Conservation (phyloP, 2,113 vertebrate genomes). For the Boleophthalmus pectinirostris region DNA sequence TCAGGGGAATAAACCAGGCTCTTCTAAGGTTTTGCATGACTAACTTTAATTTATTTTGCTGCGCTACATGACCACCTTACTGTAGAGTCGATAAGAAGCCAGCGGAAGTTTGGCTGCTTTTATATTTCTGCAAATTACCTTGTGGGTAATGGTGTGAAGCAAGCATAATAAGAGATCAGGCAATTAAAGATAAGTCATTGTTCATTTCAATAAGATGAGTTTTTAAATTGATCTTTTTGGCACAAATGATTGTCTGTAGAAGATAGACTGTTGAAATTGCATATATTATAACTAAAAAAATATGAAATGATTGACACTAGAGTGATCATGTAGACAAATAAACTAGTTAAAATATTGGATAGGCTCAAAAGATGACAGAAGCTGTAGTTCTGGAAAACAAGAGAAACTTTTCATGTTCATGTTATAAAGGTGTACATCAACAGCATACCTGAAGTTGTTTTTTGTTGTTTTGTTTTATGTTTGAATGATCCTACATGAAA, state of each 20-base stretch:
- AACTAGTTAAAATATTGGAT: background rate
- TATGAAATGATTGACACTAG: background rate
- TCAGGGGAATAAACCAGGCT: background rate
- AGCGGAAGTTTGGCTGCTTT: slow-evolving; percentile 15
- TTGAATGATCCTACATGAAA: no score
- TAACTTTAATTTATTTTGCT: slow-evolving; percentile 9
- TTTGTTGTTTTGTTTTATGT: no score
- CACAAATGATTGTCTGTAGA: background rate
- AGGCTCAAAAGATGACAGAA: background rate
- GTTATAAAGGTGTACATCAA: background rate
- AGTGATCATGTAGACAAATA: background rate
- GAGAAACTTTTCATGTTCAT: background rate
- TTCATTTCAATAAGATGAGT: background rate
- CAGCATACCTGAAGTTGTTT: background rate
- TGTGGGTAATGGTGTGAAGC: background rate
- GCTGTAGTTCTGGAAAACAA: background rate
- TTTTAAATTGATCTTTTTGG: background rate
- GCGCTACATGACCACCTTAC: background rate
- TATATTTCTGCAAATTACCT: slow-evolving; percentile 14
- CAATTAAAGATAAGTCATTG: slow-evolving; percentile 32
- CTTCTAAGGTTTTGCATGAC: background rate
- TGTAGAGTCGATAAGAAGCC: slow-evolving; percentile 8
- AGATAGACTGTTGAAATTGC: background rate
- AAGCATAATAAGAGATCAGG: slow-evolving; percentile 3
- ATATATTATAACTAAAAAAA: background rate